Conservation (phyloP, 2,113 vertebrate genomes). For the Phyllostomus discolor region DNA sequence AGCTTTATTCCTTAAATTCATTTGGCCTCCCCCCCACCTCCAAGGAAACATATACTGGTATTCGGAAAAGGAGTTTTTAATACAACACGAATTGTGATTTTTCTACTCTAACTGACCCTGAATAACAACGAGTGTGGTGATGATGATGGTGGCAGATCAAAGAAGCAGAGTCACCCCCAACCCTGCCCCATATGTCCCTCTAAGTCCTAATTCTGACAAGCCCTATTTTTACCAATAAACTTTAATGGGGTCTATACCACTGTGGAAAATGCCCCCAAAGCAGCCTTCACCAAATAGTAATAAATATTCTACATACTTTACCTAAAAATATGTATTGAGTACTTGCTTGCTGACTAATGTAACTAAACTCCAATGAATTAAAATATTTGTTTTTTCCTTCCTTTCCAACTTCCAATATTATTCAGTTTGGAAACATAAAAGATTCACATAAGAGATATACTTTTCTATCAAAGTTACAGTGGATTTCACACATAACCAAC, state of each 20-base stretch:
- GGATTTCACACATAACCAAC: background rate
- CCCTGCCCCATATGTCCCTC: background rate
- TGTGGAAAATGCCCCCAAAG: background rate
- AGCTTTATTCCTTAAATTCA: conserved; percentile 8
- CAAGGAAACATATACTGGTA: background rate
- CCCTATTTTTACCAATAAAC: background rate
- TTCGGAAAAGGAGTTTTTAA: background rate
- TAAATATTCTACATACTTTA: conserved; percentile 7
- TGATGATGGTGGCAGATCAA: background rate
- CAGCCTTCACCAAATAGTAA: conserved; percentile 5
- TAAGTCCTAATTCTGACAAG: conserved; percentile 2
- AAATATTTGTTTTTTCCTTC: conserved; percentile 1
- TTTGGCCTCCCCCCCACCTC: background rate
- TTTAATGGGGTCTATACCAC: background rate
- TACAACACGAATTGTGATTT: background rate
- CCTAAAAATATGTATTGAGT: background rate
- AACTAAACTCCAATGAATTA: conserved; percentile 17
- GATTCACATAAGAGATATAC: background rate
- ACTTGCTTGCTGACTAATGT: background rate
- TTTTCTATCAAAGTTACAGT: background rate
- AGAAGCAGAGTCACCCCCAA: background rate
- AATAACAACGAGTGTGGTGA: background rate
- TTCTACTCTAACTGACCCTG: background rate
- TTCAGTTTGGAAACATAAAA: background rate
- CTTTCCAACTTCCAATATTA: background rate